A percentile compares a stretch with the other conserved stretches of the same genome.
phyloP scores from a whole-genome alignment of 2,113 vertebrate species.

The Cranoglanis bouderius region DNA sequence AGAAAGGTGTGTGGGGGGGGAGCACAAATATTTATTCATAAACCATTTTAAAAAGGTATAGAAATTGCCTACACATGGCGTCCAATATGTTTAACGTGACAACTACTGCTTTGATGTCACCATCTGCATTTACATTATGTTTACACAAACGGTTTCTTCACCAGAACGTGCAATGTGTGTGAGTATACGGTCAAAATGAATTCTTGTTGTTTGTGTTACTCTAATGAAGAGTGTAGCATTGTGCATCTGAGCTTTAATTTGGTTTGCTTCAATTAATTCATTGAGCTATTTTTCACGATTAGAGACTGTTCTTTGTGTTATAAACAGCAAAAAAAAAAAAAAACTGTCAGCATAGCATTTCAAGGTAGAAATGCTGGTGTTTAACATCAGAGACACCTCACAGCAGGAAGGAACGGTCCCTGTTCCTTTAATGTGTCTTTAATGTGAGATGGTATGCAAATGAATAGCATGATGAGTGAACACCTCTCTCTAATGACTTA shows the following conservation, averaged over 20 bases:
- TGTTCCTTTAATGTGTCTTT: conserved; percentile 45
- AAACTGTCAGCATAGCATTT: neutral
- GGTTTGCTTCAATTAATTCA: conserved; percentile 6
- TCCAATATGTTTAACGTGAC: conserved; percentile 46
- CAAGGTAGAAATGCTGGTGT: conserved; percentile 4
- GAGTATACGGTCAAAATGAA: neutral
- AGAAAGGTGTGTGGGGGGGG: conserved; percentile 11
- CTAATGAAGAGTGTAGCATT: neutral
- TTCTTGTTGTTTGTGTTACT: conserved; percentile 7
- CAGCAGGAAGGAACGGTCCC: neutral
- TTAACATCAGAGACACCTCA: neutral
- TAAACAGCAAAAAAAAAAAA: neutral
- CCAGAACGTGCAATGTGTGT: neutral
- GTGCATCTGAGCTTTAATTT: conserved; percentile 6
- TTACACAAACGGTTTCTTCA: conserved; percentile 19
- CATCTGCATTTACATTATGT: conserved; percentile 41
- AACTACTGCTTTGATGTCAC: conserved; percentile 29
- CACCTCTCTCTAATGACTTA: conserved; percentile 57
- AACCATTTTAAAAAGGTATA: conserved; percentile 36
- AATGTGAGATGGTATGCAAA: conserved; percentile 46
- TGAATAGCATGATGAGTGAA: conserved; percentile 51
- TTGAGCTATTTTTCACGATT: neutral
- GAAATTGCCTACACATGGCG: conserved; percentile 41
- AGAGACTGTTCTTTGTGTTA: neutral
- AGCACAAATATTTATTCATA: conserved; percentile 36